These are phyloP conservation scores for Leptinotarsa haldemani DNA, from an alignment of 2,888 invertebrate species.

Conservation along the genomic window DNA sequence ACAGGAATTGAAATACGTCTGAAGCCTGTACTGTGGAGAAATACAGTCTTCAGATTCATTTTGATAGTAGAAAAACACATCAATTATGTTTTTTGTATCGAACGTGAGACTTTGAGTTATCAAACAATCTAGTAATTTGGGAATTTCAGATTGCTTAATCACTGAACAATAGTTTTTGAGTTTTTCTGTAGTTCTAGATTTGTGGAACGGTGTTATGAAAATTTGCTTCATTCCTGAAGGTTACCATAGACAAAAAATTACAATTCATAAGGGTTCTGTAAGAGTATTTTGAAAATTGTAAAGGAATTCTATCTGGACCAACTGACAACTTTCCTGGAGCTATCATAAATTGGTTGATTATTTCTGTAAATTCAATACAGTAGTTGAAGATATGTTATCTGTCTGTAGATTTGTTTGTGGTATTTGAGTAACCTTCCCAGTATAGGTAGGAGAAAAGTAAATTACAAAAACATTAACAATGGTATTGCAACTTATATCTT, in stretches of 20 bases:
- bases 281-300: background rate
- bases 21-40: too few relatives aligned
- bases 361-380: background rate
- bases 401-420: background rate
- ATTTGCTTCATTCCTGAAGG: too few relatives aligned
- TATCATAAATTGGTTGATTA: background rate
- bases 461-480: background rate
- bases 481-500: background rate
- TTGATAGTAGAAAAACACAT: too few relatives aligned
- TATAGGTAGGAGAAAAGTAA: background rate
- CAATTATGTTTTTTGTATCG: too few relatives aligned
- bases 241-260: constrained; percentile 25
- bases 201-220: too few relatives aligned
- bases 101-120: too few relatives aligned
- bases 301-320: background rate
- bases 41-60: too few relatives aligned
- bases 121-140: too few relatives aligned
- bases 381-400: background rate
- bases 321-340: background rate
- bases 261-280: background rate
- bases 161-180: too few relatives aligned
- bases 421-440: background rate
- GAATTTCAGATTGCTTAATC: too few relatives aligned
- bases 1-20: too few relatives aligned
- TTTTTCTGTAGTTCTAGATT: too few relatives aligned